These are phyloP conservation scores for Heliconius hortense DNA, from an alignment of 2,888 invertebrate species.

Conservation along the genomic window DNA sequence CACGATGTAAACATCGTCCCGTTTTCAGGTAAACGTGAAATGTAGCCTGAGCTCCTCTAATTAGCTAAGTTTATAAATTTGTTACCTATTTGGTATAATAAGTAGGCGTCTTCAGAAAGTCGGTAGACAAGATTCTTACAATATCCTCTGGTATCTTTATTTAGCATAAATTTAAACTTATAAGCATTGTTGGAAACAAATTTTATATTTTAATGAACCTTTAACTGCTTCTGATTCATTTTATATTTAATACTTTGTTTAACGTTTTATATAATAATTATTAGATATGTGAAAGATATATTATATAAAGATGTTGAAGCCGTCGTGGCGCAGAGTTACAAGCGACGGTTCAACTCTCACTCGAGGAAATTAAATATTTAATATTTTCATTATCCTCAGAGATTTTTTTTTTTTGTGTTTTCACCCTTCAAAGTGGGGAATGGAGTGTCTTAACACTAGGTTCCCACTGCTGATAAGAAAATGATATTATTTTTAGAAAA, in stretches of 20 bases:
- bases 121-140: slow-evolving; percentile 53
- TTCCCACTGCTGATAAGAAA: too few relatives aligned
- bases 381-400: too few relatives aligned
- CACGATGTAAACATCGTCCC: slow-evolving; percentile 66
- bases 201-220: slow-evolving; percentile 30
- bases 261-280: neutral
- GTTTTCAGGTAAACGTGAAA: slow-evolving; percentile 69
- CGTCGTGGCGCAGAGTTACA: too few relatives aligned
- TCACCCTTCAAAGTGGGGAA: too few relatives aligned
- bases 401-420: too few relatives aligned
- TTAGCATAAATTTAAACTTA: slow-evolving; percentile 43
- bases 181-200: slow-evolving; percentile 40
- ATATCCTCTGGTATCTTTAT: slow-evolving; percentile 46
- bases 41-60: slow-evolving; percentile 65
- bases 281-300: neutral
- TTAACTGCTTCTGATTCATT: neutral
- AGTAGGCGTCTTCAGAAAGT: slow-evolving; percentile 59
- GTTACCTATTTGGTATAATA: slow-evolving; percentile 78
- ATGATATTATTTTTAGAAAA: too few relatives aligned
- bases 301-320: neutral
- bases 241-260: neutral
- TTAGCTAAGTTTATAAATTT: slow-evolving; percentile 77
- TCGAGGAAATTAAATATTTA: neutral
- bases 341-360: neutral
- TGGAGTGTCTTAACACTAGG: too few relatives aligned